Conservation (phyloP, 1,140 invertebrate genomes). For the Mesaphorura yosii region DNA sequence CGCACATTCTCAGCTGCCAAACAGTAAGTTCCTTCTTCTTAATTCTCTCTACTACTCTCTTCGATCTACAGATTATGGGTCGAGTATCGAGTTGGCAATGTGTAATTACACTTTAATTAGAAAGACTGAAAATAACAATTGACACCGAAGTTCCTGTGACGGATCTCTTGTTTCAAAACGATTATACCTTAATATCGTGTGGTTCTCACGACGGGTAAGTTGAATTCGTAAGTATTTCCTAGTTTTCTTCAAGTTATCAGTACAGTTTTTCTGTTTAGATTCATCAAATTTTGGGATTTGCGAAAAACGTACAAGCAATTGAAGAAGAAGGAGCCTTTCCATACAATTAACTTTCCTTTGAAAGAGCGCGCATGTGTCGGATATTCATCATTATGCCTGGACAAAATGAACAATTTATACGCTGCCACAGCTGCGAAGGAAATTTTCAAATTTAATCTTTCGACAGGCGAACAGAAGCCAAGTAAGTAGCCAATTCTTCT, state of each 20-base stretch:
- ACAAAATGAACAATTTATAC: not conserved
- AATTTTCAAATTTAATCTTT: not conserved
- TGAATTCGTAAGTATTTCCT: too few relatives aligned
- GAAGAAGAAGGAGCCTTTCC: conserved; percentile 1
- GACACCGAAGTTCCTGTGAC: not conserved
- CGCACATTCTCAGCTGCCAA: not conserved
- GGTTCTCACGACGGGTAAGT: conserved; percentile 2
- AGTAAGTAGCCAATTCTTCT: too few relatives aligned
- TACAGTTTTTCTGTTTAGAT: not conserved
- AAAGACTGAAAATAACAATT: too few relatives aligned
- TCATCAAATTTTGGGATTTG: conserved; percentile 10
- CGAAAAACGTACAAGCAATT: conserved; percentile 8
- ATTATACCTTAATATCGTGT: conserved; percentile 9
- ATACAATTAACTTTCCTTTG: not conserved
- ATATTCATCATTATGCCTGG: conserved; percentile 1
- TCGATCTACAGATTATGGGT: too few relatives aligned
- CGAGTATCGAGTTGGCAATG: too few relatives aligned
- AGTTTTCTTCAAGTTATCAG: too few relatives aligned
- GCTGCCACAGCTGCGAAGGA: not conserved
- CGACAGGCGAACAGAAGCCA: not conserved
- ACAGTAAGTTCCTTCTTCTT: not conserved
- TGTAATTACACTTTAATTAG: too few relatives aligned
- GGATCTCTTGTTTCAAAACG: conserved; percentile 3
- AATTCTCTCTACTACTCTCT: too few relatives aligned
- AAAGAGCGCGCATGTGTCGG: not conserved